phyloP scores from a whole-genome alignment of 30 jellyfish, hydroid and myxozoan species.

The Rhopilema esculentum region DNA sequence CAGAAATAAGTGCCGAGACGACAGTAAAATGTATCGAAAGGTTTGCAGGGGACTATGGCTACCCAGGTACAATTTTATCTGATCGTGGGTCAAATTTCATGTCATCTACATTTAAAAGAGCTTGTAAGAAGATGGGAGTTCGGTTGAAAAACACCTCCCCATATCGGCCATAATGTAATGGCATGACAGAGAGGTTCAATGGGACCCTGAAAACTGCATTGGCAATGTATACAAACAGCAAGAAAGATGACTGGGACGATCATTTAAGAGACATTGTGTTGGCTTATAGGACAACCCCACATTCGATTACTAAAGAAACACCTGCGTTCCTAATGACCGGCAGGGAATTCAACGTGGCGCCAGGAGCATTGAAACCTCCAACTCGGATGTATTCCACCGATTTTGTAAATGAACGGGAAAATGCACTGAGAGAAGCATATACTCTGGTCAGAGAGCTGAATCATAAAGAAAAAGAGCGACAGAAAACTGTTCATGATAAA shows the following conservation, averaged over 20 bases:
- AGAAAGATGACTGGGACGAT: too few species aligned
- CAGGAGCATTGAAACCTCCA: conserved; percentile 22
- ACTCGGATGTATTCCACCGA: conserved; percentile 20
- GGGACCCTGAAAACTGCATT: too few species aligned
- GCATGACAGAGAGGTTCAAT: too few species aligned
- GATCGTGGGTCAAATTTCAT: too few species aligned
- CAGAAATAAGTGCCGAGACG: conserved; percentile 17
- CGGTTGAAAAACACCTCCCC: too few species aligned
- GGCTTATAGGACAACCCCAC: too few species aligned
- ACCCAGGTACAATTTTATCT: conserved; percentile 10
- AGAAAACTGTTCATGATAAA: conserved; percentile 10
- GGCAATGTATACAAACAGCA: too few species aligned
- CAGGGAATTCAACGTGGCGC: conserved; percentile 12
- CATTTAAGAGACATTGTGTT: too few species aligned
- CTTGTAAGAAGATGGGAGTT: too few species aligned
- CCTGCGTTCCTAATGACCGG: conserved; percentile 24
- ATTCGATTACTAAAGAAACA: too few species aligned
- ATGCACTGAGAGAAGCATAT: conserved; percentile 10
- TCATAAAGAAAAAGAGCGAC: conserved; percentile 13
- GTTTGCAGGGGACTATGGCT: conserved; percentile 12
- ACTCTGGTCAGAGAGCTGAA: conserved; percentile 9
- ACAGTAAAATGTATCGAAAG: not conserved
- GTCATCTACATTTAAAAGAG: too few species aligned
- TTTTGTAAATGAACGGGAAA: conserved; percentile 7
- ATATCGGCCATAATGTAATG: too few species aligned